A percentile compares a stretch with the other conserved stretches of the same genome.
Evolutionary conservation across 1,140 invertebrate genomes (phyloP).

Genomic region (Cardiocondyla obscurior): DNA sequence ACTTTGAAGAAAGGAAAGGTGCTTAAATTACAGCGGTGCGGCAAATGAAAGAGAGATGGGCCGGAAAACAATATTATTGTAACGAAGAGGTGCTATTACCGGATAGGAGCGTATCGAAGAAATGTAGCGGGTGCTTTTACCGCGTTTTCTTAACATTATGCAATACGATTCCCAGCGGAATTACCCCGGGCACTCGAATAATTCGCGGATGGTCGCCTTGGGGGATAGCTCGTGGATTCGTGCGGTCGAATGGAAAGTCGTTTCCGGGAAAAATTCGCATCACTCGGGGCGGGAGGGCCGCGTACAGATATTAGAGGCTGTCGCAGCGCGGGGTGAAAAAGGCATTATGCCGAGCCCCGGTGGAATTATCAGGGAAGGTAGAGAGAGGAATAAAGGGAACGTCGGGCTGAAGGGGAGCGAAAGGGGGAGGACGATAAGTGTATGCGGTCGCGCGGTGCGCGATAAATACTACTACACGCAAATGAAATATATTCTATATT

Average conservation of each 20-base stretch:
- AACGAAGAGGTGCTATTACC: slow-evolving; percentile 46
- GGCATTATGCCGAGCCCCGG: slow-evolving; percentile 65
- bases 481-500: slow-evolving; percentile 46
- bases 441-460: slow-evolving; percentile 13
- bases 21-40: background rate
- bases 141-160: slow-evolving; percentile 72
- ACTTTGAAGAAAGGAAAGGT: background rate
- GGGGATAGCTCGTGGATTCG: slow-evolving; percentile 59
- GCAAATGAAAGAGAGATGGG: background rate
- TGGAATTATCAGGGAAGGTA: slow-evolving; percentile 59
- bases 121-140: slow-evolving; percentile 45
- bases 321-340: slow-evolving; percentile 56
- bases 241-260: slow-evolving; percentile 66
- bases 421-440: slow-evolving; percentile 51
- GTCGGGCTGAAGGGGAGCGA: background rate
- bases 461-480: slow-evolving; percentile 35
- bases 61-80: slow-evolving; percentile 23
- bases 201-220: slow-evolving; percentile 64
- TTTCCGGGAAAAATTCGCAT: slow-evolving; percentile 70
- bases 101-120: background rate
- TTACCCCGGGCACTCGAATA: slow-evolving; percentile 66
- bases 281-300: slow-evolving; percentile 50
- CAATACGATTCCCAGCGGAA: slow-evolving; percentile 71
- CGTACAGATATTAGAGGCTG: slow-evolving; percentile 45
- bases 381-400: background rate